Percentiles rank a stretch among this genome's conserved stretches.
Conservation (phyloP, 2,797 vertebrate species). For the Sebastolobus alascanus region DNA sequence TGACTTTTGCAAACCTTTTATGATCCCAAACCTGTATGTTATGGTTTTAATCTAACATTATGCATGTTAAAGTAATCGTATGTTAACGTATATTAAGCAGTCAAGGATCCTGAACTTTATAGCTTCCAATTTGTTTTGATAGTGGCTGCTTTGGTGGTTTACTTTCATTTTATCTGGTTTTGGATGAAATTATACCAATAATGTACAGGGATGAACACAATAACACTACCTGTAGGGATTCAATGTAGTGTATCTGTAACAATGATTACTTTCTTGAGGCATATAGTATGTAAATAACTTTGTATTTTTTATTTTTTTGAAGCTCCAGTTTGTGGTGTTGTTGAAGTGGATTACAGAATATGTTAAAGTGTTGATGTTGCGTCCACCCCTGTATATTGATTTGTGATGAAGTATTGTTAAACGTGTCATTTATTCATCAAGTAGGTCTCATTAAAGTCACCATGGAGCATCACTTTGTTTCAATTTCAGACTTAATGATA, state of each 20-base stretch:
- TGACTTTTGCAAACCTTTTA: background rate
- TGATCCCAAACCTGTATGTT: background rate
- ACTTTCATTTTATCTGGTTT: background rate
- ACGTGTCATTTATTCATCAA: background rate
- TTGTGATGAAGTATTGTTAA: background rate
- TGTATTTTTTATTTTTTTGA: background rate
- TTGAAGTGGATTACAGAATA: background rate
- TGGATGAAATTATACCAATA: background rate
- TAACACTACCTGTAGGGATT: background rate
- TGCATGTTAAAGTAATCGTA: background rate
- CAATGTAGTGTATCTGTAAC: background rate
- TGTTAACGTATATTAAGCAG: background rate
- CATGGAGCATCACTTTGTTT: background rate
- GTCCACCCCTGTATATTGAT: background rate
- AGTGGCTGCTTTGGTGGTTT: background rate
- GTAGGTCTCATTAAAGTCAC: background rate
- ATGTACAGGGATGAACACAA: background rate
- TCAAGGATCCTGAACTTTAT: background rate
- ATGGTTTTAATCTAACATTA: background rate
- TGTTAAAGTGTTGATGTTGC: background rate
- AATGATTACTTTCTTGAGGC: background rate
- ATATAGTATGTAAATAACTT: background rate
- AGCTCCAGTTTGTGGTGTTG: background rate
- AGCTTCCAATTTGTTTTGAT: background rate
- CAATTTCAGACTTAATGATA: background rate